phyloP scores from a whole-genome alignment of 2,888 invertebrate genomes.

The Amphipoea lucens region DNA sequence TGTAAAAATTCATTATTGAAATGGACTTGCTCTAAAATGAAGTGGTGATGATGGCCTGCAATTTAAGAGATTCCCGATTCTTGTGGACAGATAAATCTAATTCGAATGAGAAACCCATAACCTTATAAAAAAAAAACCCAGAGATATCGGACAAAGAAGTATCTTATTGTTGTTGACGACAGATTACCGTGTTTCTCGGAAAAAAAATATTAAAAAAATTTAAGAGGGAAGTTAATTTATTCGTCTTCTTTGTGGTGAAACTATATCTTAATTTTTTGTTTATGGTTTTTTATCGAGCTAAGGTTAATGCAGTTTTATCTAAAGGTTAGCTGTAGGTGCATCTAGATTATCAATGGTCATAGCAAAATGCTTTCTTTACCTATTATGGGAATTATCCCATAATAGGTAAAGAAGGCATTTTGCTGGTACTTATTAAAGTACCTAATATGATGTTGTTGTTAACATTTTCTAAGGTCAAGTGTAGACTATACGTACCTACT shows the following conservation, averaged over 20 bases:
- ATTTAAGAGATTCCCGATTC: background rate
- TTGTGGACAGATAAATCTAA: background rate
- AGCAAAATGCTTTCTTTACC: constrained; percentile 35
- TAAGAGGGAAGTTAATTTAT: background rate
- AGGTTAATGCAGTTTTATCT: background rate
- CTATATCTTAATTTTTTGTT: background rate
- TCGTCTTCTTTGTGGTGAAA: constrained; percentile 7
- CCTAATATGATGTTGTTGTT: background rate
- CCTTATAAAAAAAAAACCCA: background rate
- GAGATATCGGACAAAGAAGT: background rate
- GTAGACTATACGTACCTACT: background rate
- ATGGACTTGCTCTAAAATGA: background rate
- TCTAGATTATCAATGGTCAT: constrained; percentile 25
- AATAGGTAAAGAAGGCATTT: too few species aligned
- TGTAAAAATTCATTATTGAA: background rate
- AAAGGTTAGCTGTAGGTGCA: constrained; percentile 17
- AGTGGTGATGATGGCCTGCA: background rate
- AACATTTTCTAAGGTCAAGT: constrained; percentile 32
- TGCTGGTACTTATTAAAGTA: too few species aligned
- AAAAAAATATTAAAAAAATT: too few species aligned
- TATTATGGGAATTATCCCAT: background rate
- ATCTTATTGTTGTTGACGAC: background rate
- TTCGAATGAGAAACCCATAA: background rate
- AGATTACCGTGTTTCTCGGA: too few species aligned
- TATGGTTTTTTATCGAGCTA: background rate